These are phyloP conservation scores for Galeopterus variegatus DNA, from an alignment of 2,113 vertebrate genomes.

Conservation along the genomic window DNA sequence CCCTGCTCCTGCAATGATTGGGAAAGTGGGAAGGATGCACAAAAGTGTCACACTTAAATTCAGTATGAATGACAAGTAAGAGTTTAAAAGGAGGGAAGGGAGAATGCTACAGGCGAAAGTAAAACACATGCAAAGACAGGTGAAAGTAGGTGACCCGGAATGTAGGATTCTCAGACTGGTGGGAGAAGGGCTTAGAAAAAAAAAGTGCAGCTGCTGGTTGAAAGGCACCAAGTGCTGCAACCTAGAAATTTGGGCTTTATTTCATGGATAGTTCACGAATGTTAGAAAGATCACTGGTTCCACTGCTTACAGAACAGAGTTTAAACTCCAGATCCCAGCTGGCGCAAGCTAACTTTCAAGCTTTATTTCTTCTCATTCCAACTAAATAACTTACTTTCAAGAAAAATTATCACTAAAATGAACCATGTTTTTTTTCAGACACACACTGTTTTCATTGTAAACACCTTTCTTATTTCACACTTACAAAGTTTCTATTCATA, in stretches of 20 bases:
- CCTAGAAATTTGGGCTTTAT: background rate
- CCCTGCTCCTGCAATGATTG: background rate
- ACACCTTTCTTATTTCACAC: background rate
- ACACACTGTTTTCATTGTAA: background rate
- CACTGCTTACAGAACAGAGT: background rate
- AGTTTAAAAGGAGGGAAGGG: background rate
- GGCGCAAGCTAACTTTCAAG: background rate
- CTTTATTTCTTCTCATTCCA: background rate
- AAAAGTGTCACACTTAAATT: background rate
- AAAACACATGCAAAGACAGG: background rate
- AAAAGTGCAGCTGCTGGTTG: background rate
- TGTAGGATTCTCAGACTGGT: fast-evolving
- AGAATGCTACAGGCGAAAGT: background rate
- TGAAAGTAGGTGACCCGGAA: background rate
- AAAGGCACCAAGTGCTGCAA: background rate
- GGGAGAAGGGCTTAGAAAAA: background rate
- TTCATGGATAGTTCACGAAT: background rate
- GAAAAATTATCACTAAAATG: background rate
- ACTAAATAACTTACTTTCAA: background rate
- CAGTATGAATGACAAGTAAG: background rate
- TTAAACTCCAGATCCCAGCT: background rate
- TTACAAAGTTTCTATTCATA: background rate
- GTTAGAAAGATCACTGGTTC: background rate
- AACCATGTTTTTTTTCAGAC: background rate
- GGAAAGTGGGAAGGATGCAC: background rate